phyloP scores from a whole-genome alignment of 2,797 vertebrate species.

The Falco columbarius region DNA sequence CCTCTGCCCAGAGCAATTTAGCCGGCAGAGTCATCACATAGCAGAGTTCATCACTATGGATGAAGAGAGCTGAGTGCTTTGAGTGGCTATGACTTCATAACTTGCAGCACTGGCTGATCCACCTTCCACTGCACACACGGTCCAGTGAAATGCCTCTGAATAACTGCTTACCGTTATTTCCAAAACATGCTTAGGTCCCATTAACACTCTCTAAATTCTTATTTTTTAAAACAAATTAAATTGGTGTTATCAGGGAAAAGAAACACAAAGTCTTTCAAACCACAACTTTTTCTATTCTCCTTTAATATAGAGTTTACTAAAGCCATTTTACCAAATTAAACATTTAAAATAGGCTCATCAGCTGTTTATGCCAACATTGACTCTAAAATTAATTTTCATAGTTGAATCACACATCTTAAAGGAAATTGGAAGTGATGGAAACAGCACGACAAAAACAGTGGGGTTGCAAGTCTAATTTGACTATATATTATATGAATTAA shows the following conservation, averaged over 20 bases:
- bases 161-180: background rate
- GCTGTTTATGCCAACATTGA: background rate
- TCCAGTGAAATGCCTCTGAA: background rate
- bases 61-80: background rate
- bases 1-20: background rate
- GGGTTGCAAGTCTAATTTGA: background rate
- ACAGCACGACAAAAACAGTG: background rate
- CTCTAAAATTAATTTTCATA: slow-evolving; percentile 10
- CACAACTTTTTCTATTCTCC: background rate
- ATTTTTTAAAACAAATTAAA: background rate
- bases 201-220: background rate
- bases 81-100: background rate
- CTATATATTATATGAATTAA: background rate
- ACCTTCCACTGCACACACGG: background rate
- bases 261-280: background rate
- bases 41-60: background rate
- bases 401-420: background rate
- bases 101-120: background rate
- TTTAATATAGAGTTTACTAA: background rate
- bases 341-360: background rate
- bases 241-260: background rate
- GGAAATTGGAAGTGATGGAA: slow-evolving; percentile 10
- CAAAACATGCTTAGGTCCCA: background rate
- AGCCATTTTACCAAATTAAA: background rate
- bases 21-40: background rate